Evolutionary conservation across 2,797 vertebrate species (phyloP).

Genomic region (Onychomys arenicola): DNA sequence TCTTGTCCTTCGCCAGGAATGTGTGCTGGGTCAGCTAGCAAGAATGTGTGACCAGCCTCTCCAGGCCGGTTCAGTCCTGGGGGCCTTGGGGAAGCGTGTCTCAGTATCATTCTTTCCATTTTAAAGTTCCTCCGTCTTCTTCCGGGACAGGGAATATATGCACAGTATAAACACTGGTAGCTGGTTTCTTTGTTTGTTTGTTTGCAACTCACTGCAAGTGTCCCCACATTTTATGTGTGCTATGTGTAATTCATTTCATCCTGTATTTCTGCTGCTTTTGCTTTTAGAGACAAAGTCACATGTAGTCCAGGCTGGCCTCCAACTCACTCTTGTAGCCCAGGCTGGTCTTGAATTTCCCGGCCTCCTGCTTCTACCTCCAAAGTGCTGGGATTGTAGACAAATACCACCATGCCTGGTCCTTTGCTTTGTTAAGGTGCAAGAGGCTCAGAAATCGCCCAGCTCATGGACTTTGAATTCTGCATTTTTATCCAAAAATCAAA

Average conservation of each 20-base stretch:
- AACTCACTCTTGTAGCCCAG: not conserved
- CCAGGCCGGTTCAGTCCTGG: not conserved
- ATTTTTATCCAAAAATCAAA: conserved; percentile 47
- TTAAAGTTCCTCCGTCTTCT: not conserved
- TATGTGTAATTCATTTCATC: conserved; percentile 4
- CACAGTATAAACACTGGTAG: not conserved
- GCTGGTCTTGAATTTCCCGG: not conserved
- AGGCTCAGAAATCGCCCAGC: not conserved
- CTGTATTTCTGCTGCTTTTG: not conserved
- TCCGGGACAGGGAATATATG: not conserved
- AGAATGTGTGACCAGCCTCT: not conserved
- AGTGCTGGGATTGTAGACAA: not conserved
- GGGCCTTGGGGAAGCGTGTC: not conserved
- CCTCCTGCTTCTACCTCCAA: not conserved
- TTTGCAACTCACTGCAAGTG: not conserved
- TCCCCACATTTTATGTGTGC: not conserved
- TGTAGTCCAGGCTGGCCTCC: not conserved
- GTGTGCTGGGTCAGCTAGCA: not conserved
- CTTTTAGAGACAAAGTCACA: not conserved
- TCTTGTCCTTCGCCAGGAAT: not conserved
- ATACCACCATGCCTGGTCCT: not conserved
- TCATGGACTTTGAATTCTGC: not conserved
- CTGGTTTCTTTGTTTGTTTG: not conserved
- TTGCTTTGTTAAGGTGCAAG: not conserved
- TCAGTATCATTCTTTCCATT: not conserved